Evolutionary conservation across 2,888 invertebrate genomes (phyloP), one percentile per base, ranked within the genome.

Genomic region (Orgyia antiqua): DNA sequence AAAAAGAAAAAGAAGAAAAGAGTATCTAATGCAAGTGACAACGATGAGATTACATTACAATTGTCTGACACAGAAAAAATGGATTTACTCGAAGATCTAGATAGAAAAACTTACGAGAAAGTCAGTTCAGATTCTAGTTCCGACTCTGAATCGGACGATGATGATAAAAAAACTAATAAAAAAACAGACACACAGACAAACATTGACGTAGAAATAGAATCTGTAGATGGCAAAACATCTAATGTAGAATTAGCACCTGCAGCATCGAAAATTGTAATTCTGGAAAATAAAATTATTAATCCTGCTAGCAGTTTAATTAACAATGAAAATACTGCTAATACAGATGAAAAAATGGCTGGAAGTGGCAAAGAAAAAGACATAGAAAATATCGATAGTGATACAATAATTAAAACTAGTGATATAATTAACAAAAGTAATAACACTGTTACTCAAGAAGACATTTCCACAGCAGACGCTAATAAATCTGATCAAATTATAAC

Each of bases 21-120:
- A 10, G 37, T 39, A 7, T 60, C 57, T 0, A 69, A 73, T 40
- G 69, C 73, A 28, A 75, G 70, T 1, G 72, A 75, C 19, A 72
- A 78, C 3, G 86, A 87, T 42, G 87, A 87, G 47, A 83, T 87
- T 17, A 83, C 73, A 1, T 41, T 87, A 0, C 78, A 88, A 32
- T 38, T 86, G 9, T 88, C 88, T 0, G 84, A 87, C 55, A 62
- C 79, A 1, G 84, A 86, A 37, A 86, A 87, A 48, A 80, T 86
- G 78, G 86, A 87, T 60, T 51, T 87, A 4, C 42, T 87, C 17
- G 86, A 87, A 51, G 71, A 79, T 58, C 59, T 82, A 9, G 77
- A 80, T 20, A 58, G 68, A 11, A 79, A 77, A 31, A 63, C 71
- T 20, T 74, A 60, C 29, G 77, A 76, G 4, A 65, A 51, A 24